Percentiles rank a stretch among this genome's conserved stretches.
Evolutionary conservation across 1,140 invertebrate species (phyloP).

Genomic region (Harlomillsia oculata): DNA sequence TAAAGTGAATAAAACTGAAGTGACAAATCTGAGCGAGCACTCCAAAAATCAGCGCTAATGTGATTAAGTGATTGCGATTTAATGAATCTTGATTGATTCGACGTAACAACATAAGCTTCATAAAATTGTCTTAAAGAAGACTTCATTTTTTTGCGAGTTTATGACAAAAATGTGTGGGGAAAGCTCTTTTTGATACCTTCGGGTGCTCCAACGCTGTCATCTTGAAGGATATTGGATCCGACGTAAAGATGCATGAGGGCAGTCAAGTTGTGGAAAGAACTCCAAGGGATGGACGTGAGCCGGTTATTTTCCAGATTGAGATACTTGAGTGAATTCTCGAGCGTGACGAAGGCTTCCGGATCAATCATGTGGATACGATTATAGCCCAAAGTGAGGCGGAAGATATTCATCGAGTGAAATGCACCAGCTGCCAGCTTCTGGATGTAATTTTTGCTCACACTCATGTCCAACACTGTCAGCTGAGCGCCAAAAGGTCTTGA

Average conservation of each 20-base stretch:
- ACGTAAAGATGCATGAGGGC: constrained; percentile 35
- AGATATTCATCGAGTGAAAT: constrained; percentile 34
- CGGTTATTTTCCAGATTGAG: constrained; percentile 35
- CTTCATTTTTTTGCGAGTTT: no score
- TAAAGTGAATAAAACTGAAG: no score
- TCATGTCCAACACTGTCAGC: constrained; percentile 34
- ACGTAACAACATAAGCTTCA: no score
- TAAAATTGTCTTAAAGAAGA: no score
- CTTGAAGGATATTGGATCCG: constrained; percentile 29
- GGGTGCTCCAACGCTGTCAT: constrained; percentile 25
- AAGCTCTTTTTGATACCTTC: constrained; percentile 30
- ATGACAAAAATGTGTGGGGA: no score
- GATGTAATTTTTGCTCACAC: constrained; percentile 34
- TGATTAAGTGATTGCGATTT: no score
- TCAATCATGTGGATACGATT: constrained; percentile 32
- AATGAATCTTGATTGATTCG: no score
- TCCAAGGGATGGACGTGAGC: constrained; percentile 28
- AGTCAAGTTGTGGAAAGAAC: constrained; percentile 23
- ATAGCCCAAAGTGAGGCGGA: constrained; percentile 32
- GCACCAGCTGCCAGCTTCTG: constrained; percentile 27
- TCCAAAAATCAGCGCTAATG: no score
- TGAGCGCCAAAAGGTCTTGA: constrained; percentile 27
- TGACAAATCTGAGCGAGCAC: no score
- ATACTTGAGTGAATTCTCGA: constrained; percentile 29
- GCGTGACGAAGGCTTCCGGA: constrained; percentile 19